Evolutionary conservation across 2,888 invertebrate species (phyloP), one percentile per base, ranked within the genome.

Genomic region (Bhutanitis thaidina): DNA sequence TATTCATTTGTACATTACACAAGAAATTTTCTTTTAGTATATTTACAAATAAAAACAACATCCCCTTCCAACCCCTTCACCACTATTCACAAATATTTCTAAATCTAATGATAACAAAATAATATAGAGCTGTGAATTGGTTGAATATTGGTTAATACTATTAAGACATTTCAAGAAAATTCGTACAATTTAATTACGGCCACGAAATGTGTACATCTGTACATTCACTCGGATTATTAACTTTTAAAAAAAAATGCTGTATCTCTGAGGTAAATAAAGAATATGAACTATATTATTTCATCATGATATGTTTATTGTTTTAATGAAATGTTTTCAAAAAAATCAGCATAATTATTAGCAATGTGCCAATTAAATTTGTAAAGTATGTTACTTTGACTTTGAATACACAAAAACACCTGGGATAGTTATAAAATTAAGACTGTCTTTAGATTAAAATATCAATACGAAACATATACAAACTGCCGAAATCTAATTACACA

Each of bases 1-100:
- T 82, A 78, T 77, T 78, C 63, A 79, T 88, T 86, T 87, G 86
- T 87, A 88, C 86, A 86, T 85, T 79, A 78, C 75, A 77, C 70
- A 57, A 79, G 78, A 78, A 76, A 79, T 83, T 61, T 71, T 62
- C 62, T 72, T 73, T 71, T 73, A 66, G 68, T 74, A 61, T 87
- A 87, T 87, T 83, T 86, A 87, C 87, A 87, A 76, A 80, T 74
- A 82, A 80, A 37, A 76, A 78, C 74, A 77, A 77, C 67, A 69
- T n/a, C n/a, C n/a, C n/a, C n/a, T 70, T 71, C 71, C 71, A 64
- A 36, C 5, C 36, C 76, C 77, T 62, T 72, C 80, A 80, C 77
- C 74, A 65, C 63, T 78, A 77, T 79, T 74, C 77, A 78, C 76
- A 83, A 62, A 69, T 58, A 64, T 69, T 61, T 66, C 67, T 62